Evolutionary conservation across 2,797 vertebrate species (phyloP).

Genomic region (Enteromius argenteus): DNA sequence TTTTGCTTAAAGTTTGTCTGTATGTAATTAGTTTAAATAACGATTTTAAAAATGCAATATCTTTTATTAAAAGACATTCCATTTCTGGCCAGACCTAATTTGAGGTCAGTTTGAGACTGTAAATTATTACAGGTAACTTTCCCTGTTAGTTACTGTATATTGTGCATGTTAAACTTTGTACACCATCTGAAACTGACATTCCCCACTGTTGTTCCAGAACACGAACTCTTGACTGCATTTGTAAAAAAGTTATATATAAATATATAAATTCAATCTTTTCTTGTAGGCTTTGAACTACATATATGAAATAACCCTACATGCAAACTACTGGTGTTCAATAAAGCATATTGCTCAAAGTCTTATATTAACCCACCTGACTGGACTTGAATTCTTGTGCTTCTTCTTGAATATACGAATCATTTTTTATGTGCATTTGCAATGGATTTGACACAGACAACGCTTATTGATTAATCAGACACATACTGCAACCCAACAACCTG

Average conservation of each 20-base stretch:
- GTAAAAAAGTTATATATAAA: constrained; percentile 86
- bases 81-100: constrained; percentile 49
- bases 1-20: constrained; percentile 53
- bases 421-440: constrained; percentile 6
- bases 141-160: constrained; percentile 73
- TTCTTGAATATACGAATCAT: not conserved
- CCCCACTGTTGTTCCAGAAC: constrained; percentile 65
- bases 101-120: constrained; percentile 57
- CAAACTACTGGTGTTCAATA: constrained; percentile 84
- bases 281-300: constrained; percentile 84
- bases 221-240: constrained; percentile 74
- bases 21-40: constrained; percentile 46
- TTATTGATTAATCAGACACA: constrained; percentile 3
- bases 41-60: constrained; percentile 56
- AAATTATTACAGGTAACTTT: constrained; percentile 76
- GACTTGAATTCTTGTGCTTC: constrained; percentile 41
- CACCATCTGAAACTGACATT: constrained; percentile 65
- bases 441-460: not conserved
- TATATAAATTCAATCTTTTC: constrained; percentile 85
- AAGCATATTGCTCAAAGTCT: constrained; percentile 83
- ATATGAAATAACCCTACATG: constrained; percentile 83
- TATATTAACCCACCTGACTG: constrained; percentile 69
- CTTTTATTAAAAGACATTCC: constrained; percentile 63
- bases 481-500: not conserved
- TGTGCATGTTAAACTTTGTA: constrained; percentile 87